These are phyloP conservation scores for Steinernema feltiae DNA, from an alignment of 1,140 invertebrate genomes.

Conservation along the genomic window DNA sequence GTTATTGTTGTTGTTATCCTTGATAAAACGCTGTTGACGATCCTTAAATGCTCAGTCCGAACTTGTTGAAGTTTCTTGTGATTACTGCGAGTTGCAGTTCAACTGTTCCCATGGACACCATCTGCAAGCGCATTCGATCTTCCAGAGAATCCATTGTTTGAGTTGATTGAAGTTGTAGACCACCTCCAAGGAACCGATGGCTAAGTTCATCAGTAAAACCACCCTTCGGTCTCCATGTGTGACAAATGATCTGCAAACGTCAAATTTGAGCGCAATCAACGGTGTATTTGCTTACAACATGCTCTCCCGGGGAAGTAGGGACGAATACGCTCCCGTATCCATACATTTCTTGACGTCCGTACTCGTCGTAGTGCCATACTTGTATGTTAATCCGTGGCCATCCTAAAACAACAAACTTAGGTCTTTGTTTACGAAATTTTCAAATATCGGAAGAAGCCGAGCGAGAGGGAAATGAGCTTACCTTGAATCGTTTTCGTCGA, in stretches of 20 bases:
- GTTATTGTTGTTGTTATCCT: too few relatives aligned
- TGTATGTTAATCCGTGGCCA: constrained; percentile 79
- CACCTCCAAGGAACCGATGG: constrained; percentile 69
- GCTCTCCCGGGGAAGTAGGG: constrained; percentile 75
- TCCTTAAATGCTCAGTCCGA: too few relatives aligned
- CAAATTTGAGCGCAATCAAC: neutral
- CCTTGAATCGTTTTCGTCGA: constrained; percentile 74
- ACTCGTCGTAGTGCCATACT: constrained; percentile 73
- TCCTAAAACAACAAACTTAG: constrained; percentile 63
- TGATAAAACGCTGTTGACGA: too few relatives aligned
- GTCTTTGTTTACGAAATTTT: too few relatives aligned
- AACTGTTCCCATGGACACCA: constrained; percentile 70
- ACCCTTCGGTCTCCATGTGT: constrained; percentile 76
- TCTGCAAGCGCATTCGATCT: constrained; percentile 71
- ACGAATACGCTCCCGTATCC: constrained; percentile 77
- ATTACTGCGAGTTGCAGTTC: constrained; percentile 69
- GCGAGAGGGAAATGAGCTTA: too few relatives aligned
- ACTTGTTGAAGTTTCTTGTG: constrained; percentile 73
- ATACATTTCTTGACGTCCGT: constrained; percentile 71
- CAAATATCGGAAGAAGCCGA: too few relatives aligned
- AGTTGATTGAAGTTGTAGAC: constrained; percentile 66
- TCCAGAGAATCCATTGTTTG: constrained; percentile 69
- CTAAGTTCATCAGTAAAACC: constrained; percentile 65
- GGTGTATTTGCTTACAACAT: constrained; percentile 59
- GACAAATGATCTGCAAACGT: constrained; percentile 65